Evolutionary conservation across 2,888 invertebrate species (phyloP).

Genomic region (Ectobius pallidus): DNA sequence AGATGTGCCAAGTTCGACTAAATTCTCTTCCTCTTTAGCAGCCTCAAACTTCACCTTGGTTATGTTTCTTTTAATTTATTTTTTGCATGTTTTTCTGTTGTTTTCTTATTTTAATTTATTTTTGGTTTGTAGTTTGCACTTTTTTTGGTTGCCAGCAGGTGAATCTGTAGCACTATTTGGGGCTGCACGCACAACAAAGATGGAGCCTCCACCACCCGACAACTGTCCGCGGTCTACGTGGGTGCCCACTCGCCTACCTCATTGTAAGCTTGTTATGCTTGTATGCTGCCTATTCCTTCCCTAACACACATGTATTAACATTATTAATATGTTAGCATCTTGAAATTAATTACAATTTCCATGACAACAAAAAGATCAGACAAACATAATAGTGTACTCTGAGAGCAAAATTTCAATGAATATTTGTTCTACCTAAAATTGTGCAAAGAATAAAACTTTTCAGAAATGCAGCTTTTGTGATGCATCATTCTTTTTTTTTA

Average conservation of each 20-base stretch:
- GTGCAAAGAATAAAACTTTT: too few relatives aligned
- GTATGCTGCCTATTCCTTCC: background rate
- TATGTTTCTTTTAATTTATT: too few relatives aligned
- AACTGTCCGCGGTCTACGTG: constrained; percentile 66
- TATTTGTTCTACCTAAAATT: too few relatives aligned
- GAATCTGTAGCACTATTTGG: constrained; percentile 40
- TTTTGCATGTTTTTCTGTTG: too few relatives aligned
- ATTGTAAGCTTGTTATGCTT: constrained; percentile 61
- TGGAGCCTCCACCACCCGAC: constrained; percentile 61
- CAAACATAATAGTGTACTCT: too few relatives aligned
- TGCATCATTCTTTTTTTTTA: too few relatives aligned
- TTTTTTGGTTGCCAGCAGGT: constrained; percentile 37
- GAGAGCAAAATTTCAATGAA: too few relatives aligned
- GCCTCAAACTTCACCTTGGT: too few relatives aligned
- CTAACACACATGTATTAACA: background rate
- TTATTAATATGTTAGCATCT: background rate
- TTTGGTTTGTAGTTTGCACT: constrained; percentile 39
- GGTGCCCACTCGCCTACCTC: constrained; percentile 69
- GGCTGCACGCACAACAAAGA: constrained; percentile 53
- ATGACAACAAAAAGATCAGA: background rate
- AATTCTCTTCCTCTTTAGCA: too few relatives aligned
- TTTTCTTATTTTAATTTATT: constrained; percentile 50
- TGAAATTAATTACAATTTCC: background rate
- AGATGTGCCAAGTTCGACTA: too few relatives aligned
- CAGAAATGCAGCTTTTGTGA: too few relatives aligned